Evolutionary conservation across 2,888 invertebrate genomes (phyloP), one percentile per base, ranked within the genome.

Genomic region (Beris morrisii): DNA sequence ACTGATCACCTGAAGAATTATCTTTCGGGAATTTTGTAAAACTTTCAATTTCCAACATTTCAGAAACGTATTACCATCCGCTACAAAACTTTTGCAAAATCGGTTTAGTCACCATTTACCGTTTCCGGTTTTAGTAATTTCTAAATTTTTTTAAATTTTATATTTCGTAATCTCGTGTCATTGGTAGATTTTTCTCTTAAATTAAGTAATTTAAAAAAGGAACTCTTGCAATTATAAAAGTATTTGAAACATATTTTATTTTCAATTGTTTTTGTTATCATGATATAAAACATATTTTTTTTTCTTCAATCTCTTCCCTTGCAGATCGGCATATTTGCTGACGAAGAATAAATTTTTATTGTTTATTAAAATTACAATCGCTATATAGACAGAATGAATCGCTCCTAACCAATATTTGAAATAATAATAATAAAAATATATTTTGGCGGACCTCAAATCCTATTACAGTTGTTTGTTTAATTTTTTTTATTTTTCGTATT

Each of bases 321-420:
- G 50, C 50, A 61, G 38, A 61, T 61, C 61, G 50, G 50, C 61
- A 61, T 59, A 31, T 61, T 50, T 52, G 43, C 46, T 61, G 50
- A 52, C 52, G 50, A 50, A 30, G 38, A 9, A 38, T 50, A 32
- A 38, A 38, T 61, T 61, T 61, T 38, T 52, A 38, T 53, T 59
- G 46, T 15, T 61, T 15, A 9, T 61, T 52, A 43, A 22, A 22
- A 22, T 22, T 59, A 56, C 55, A 56, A 38, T 32, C 50, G 50
- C 9, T 48, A 38, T 61, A 61, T 15, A 43, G 61, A 61, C 50
- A 31, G 38, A 38, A 52, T 52, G 61, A 38, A 38, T 48, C 50
- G 32, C 59, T 12, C 32, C 15, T 48, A 59, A 50, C 48, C 59
- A 59, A 59, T 59, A 59, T 50, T 59, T 50, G 32, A 52, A 50